Evolutionary conservation across 2,888 invertebrate species (phyloP), one percentile per base, ranked within the genome.

Genomic region (Seira ritae): DNA sequence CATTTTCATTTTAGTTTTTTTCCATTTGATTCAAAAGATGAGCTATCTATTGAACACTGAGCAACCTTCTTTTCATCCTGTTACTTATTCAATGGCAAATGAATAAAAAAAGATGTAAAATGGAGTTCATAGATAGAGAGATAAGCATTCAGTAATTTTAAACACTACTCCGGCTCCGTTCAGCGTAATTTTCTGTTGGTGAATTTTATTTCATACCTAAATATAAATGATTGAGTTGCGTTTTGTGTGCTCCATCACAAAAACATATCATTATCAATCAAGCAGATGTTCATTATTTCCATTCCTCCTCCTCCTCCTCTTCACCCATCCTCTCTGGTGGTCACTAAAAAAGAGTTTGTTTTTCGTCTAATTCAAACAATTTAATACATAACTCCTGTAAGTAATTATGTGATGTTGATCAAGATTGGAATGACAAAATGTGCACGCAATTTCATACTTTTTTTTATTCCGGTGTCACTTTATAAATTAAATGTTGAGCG

Each of bases 401-500:
- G 68, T n/a, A n/a, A n/a, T 17, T 68, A n/a, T 23, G 10, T 31
- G 31, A 17, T 46, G 50, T 50, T 50, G 50, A 50, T 50, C 15
- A 8, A 50, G 50, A 50, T 50, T 37, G 19, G 46, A 15, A 42
- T 70, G 37, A 42, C 15, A 70, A 70, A 70, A 70, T n/a, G 15
- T 12, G 66, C 12, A 10, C 2, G 23, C n/a, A 68, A 24, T 17
- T 68, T 68, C 20, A 31, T 19, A n/a, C 17, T 24, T 3, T 31
- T 69, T 23, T 69, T 1, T 24, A 24, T 50, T 50, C 31, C 50
- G 79, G 72, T 79, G 72, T 68, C 73, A 24, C 50, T 80, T 80
- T 80, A 80, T 50, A 82, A 76, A 71, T 67, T 60, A 76, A 77
- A 71, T 77, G 62, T 50, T 70, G 50, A 62, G 50, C 71, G 65